Base-by-base conservation (phyloP, 2,888 invertebrate species). In the Leucozona laternaria region DNA sequence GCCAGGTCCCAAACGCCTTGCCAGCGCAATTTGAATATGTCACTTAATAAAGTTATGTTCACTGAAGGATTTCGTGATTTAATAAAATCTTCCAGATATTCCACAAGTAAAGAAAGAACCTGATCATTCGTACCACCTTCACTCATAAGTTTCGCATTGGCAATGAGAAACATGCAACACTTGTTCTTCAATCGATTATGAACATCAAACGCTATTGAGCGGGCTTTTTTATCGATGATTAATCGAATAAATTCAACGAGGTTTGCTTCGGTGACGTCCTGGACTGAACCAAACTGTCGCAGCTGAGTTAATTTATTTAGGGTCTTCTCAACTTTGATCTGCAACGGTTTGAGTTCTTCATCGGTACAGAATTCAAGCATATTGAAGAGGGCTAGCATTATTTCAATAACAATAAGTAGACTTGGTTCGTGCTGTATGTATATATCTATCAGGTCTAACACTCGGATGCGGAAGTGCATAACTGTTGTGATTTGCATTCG, bases 391-490 rank as follows among this genome's bases (percentile, higher is more conserved):
- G 96, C 95, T 8, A 95, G 93, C 89, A 96, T 94, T 92, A 96
- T 95, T 89, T 95, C 95, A 55, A 96, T 92, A 77, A 95, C 94
- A 31, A 95, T 93, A 48, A 95, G 93, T 94, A 96, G 94, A 0
- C 95, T 94, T 0, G 96, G 96, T 66, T 94, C 94, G 25, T 95
- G 95, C 88, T 96, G 95, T 45, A 96, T 90, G 90, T 96, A 96
- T 88, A 95, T 95, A 89, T 96, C 96, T 17, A 96, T 93, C 62
- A 97, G 93, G 93, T 96, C 96, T 45, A 96, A 93, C n/a, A 95
- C 96, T 87, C 96, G 94, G 45, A 95, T 94, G 87, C 96, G 93
- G 89, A 96, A 96, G 91, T 96, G 96, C 70, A 95, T 95, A 8
- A 96, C 90, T 2, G 94, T 93, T 89, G 95, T 95, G 64, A 95